phyloP scores from a whole-genome alignment of 2,113 vertebrate genomes.

The Rhizomys pruinosus region DNA sequence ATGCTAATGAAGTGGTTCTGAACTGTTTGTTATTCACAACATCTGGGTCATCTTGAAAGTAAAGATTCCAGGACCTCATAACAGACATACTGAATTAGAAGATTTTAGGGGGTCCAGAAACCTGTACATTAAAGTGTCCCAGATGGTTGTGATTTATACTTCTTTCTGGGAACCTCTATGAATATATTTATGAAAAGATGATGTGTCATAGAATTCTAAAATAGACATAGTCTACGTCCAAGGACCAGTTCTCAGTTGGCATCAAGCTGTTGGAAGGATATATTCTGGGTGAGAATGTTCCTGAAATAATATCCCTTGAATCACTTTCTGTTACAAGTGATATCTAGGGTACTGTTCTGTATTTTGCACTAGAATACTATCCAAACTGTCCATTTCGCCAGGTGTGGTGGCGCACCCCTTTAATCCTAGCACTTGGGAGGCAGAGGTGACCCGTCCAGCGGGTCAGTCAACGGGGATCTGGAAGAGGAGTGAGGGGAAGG shows the following conservation, averaged over 20 bases:
- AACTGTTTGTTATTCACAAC: background rate
- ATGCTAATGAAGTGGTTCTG: background rate
- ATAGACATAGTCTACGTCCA: background rate
- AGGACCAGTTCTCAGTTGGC: background rate
- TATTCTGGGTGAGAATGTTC: background rate
- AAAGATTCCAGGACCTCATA: background rate
- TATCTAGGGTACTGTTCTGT: background rate
- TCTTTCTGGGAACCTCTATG: background rate
- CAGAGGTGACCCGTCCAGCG: no score
- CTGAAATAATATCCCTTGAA: background rate
- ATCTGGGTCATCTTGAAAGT: background rate
- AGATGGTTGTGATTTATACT: background rate
- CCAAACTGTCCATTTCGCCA: background rate
- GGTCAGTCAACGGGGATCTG: no score
- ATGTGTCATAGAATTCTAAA: background rate
- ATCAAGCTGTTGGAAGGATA: background rate
- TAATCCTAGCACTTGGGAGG: no score
- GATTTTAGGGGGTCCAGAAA: background rate
- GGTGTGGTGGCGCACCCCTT: no score
- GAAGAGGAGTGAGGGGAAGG: no score
- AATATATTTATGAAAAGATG: constrained; percentile 21
- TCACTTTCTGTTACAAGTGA: background rate
- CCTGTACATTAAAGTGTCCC: background rate
- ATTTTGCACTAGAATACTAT: background rate
- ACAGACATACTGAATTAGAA: background rate